A percentile compares a stretch with the other conserved stretches of the same genome.
Conservation (phyloP, 1,140 invertebrate species). For the Asobara japonica region DNA sequence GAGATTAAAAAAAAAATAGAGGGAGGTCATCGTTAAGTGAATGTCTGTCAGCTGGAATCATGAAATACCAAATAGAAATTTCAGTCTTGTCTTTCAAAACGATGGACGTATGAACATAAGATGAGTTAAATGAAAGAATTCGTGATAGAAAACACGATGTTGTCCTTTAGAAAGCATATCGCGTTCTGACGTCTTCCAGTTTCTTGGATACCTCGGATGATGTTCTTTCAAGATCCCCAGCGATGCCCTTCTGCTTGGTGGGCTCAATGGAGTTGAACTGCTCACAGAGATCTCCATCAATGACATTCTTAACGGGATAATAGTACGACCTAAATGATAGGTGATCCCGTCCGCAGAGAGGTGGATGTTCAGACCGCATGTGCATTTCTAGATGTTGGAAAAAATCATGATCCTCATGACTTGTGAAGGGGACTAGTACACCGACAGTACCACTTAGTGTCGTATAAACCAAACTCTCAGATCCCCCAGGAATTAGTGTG, state of each 20-base stretch:
- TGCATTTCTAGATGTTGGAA: conserved; percentile 99
- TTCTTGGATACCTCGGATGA: conserved; percentile 97
- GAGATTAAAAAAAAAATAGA: not conserved
- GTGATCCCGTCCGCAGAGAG: conserved; percentile 97
- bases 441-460: conserved; percentile 96
- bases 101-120: not conserved
- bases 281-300: conserved; percentile 99
- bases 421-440: conserved; percentile 96
- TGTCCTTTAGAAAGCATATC: conserved; percentile 88
- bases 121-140: conserved; percentile 12
- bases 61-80: not conserved
- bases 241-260: conserved; percentile 93
- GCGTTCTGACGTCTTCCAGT: conserved; percentile 91
- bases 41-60: not conserved
- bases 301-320: conserved; percentile 98
- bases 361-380: conserved; percentile 96
- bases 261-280: conserved; percentile 97
- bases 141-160: not conserved
- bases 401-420: conserved; percentile 98
- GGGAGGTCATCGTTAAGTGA: not conserved
- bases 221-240: conserved; percentile 92
- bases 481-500: conserved; percentile 96
- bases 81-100: not conserved
- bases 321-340: conserved; percentile 97
- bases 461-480: conserved; percentile 95